Evolutionary conservation across 2,797 vertebrate genomes (phyloP).

Genomic region (Martes flavigula): DNA sequence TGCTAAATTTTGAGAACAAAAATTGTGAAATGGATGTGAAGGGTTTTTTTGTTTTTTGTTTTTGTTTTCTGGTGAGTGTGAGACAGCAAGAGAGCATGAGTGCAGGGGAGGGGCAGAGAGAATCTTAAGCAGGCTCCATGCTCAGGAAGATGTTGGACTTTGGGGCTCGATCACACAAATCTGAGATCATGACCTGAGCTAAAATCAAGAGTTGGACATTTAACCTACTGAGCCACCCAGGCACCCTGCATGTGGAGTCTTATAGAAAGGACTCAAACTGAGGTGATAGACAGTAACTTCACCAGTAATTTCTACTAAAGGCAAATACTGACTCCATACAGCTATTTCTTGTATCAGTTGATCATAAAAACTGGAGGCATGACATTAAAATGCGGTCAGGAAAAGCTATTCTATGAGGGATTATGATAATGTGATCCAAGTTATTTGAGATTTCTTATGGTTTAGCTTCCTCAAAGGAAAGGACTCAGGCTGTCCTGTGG

Average conservation of each 20-base stretch:
- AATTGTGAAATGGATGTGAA: background rate
- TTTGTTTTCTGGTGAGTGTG: background rate
- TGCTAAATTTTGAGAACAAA: slow-evolving; percentile 2
- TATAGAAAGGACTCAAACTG: background rate
- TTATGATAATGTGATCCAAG: background rate
- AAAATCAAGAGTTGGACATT: background rate
- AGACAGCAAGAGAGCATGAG: background rate
- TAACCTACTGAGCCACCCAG: background rate
- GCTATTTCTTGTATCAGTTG: background rate
- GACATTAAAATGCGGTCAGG: slow-evolving; percentile 8
- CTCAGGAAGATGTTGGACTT: background rate
- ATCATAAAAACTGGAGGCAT: background rate
- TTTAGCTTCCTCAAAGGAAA: background rate
- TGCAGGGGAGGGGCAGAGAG: rapidly evolving
- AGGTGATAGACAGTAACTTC: background rate
- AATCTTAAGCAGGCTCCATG: background rate
- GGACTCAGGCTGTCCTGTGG: background rate
- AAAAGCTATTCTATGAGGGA: background rate
- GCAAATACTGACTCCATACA: background rate
- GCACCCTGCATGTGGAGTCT: background rate
- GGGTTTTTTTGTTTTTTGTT: background rate
- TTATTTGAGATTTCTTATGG: background rate
- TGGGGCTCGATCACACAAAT: background rate
- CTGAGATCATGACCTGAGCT: background rate
- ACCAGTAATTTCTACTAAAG: slow-evolving; percentile 38